Evolutionary conservation across 2,113 vertebrate genomes (phyloP).

Genomic region (Acanthisitta chloris): DNA sequence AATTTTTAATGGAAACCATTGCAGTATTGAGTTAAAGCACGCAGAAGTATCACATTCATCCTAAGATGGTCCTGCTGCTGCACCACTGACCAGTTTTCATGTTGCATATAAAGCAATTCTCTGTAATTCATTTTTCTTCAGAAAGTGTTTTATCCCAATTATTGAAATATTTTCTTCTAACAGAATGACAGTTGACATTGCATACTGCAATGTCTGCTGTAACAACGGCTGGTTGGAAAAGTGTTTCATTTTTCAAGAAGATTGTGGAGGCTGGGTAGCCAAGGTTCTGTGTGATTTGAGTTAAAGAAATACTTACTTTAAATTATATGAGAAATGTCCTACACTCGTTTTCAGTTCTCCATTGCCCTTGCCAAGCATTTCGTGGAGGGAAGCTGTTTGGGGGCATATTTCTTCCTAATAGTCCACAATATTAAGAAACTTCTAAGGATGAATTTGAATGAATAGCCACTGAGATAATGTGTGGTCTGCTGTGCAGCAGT

Average conservation of each 20-base stretch:
- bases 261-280: background rate
- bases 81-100: background rate
- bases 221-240: background rate
- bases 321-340: background rate
- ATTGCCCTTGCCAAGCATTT: background rate
- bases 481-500: background rate
- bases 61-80: background rate
- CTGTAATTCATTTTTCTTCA: background rate
- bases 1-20: conserved; percentile 35
- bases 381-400: background rate
- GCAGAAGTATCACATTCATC: background rate
- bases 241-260: background rate
- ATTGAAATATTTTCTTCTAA: background rate
- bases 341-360: background rate
- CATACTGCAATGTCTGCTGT: background rate
- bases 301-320: background rate
- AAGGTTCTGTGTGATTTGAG: background rate
- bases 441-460: background rate
- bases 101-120: background rate
- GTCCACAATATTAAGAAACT: background rate
- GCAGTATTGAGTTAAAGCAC: background rate
- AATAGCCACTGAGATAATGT: background rate
- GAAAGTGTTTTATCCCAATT: background rate
- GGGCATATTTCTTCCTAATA: background rate
- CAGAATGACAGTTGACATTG: background rate